Evolutionary conservation across 2,113 vertebrate genomes (phyloP).

Genomic region (Leptocoma aspasia): DNA sequence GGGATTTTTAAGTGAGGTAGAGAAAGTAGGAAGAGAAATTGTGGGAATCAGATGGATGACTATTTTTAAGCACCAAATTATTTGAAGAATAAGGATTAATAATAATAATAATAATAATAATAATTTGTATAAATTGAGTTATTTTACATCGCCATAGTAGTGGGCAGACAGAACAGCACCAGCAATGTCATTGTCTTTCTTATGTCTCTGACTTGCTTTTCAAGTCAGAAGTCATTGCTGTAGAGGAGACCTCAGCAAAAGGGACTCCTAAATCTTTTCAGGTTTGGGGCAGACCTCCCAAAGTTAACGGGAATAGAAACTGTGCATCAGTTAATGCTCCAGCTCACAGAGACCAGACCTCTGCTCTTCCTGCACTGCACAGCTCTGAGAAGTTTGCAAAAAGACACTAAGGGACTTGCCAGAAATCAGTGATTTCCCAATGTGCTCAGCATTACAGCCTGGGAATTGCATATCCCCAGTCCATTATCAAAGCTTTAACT

Average conservation of each 20-base stretch:
- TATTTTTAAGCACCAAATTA: neutral
- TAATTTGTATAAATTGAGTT: neutral
- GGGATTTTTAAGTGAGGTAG: neutral
- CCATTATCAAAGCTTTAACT: neutral
- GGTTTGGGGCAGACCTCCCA: neutral
- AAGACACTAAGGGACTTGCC: neutral
- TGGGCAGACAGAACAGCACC: neutral
- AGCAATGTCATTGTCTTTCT: neutral
- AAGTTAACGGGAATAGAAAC: neutral
- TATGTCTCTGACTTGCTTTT: neutral
- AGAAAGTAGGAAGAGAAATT: neutral
- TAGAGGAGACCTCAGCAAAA: neutral
- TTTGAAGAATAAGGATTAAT: neutral
- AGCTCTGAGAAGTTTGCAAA: neutral
- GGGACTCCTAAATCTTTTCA: neutral
- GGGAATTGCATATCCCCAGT: neutral
- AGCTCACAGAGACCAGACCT: neutral
- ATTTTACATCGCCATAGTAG: neutral
- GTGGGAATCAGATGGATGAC: neutral
- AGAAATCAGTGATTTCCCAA: neutral
- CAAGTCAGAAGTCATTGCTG: no score
- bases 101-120: neutral
- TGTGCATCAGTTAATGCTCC: neutral
- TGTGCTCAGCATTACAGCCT: neutral
- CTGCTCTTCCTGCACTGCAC: neutral